These are phyloP conservation scores for Athripsodes cinereus DNA, from an alignment of 2,888 invertebrate genomes.

Conservation along the genomic window DNA sequence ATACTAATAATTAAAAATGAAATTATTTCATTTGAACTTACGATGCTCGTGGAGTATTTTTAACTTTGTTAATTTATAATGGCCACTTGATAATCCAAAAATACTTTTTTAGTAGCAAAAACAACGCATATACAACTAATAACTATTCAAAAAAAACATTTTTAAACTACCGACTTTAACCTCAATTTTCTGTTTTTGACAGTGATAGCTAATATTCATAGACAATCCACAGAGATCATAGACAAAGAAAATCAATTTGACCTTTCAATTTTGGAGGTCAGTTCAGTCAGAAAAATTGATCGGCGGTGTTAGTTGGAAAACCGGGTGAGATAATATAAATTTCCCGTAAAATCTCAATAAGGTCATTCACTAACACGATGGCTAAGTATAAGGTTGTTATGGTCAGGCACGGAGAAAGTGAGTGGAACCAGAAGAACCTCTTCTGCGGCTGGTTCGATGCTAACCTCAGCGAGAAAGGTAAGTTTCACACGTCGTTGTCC, in stretches of 20 bases:
- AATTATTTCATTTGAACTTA: no score
- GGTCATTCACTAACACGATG: conserved; percentile 9
- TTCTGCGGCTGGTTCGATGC: conserved; percentile 74
- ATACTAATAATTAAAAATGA: no score
- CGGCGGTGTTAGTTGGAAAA: neutral
- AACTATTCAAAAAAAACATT: no score
- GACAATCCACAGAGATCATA: neutral
- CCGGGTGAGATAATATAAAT: neutral
- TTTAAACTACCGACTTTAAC: no score
- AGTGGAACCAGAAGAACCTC: conserved; percentile 67
- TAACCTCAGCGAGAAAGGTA: conserved; percentile 62
- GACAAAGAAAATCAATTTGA: neutral
- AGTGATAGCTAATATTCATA: no score
- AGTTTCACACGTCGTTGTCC: no score
- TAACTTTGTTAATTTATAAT: no score
- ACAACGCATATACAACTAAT: no score
- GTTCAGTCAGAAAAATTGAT: conserved; percentile 17
- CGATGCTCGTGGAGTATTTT: no score
- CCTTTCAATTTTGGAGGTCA: conserved; percentile 26
- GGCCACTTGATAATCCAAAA: no score
- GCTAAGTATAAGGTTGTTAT: conserved; percentile 61
- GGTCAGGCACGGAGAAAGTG: conserved; percentile 71
- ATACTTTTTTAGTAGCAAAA: no score
- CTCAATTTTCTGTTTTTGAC: no score
- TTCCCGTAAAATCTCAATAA: neutral